Base-by-base conservation (phyloP, 2,797 vertebrate genomes). In the Emydoidea blandingii region DNA sequence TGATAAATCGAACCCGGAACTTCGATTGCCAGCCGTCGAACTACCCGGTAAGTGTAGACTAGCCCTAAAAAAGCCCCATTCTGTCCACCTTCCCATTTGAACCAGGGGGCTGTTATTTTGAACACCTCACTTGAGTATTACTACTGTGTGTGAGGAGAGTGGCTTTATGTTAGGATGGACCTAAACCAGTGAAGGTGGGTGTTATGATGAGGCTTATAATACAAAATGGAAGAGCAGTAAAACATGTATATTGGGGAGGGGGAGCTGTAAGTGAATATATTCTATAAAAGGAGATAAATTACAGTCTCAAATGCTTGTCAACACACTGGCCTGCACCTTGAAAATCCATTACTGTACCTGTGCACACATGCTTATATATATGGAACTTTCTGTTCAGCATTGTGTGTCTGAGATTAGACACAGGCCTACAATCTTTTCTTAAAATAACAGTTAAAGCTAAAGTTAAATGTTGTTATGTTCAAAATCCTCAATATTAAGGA, bases 351-450 rank as follows among this genome's bases (percentile, higher is more conserved):
- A 50, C 29, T 44, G 9, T 34, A 79, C 12, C 25, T 93, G 6
- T 90, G 1, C 83, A 53, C 9, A 29, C 65, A 34, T 0, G 0
- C 53, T 54, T 23, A 54, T 54, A 52, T 92, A 18, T 27, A 37
- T 29, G n/a, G 88, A 81, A 62, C 83, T 83, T 88, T 81, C 78
- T 29, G 68, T 72, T 72, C 68, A 72, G 10, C 37, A 37, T 21
- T 10, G 2, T 27, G 25, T 14, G 56, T 81, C 53, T 23, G 68
- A 41, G n/a, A 72, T 72, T 41, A 21, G 25, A 16, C n/a, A 27
- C n/a, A 37, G 37, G 50, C 19, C 11, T 72, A 1, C 31, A 86
- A 1, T 8, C 23, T 88, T 44, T 27, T 72, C 62, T 62, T 62
- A 34, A 79, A 81, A 44, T 53, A 10, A 37, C 23, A 21, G 7